These are phyloP conservation scores for Octomys mimax DNA, from an alignment of 2,797 vertebrate genomes.

Conservation along the genomic window DNA sequence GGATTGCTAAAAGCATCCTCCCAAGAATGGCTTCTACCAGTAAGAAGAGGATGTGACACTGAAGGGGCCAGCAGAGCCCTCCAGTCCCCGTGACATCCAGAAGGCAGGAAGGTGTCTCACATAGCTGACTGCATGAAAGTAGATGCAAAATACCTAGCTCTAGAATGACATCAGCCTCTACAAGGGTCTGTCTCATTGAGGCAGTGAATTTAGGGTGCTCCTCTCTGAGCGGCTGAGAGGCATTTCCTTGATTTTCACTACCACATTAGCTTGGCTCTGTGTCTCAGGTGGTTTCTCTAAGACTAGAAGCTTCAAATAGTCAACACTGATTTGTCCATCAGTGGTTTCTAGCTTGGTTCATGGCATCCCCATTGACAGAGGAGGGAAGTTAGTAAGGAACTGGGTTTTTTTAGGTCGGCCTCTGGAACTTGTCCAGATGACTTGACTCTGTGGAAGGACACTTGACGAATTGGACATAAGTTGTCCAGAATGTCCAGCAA, in stretches of 20 bases:
- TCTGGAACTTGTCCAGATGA: constrained; percentile 90
- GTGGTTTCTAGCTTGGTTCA: constrained; percentile 97
- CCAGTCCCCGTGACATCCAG: constrained; percentile 95
- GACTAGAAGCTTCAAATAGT: constrained; percentile 95
- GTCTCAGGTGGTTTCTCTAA: constrained; percentile 89
- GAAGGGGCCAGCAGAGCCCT: constrained; percentile 93
- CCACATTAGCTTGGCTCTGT: constrained; percentile 84
- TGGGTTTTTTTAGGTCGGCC: constrained; percentile 83
- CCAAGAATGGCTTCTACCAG: constrained; percentile 90
- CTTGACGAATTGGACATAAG: constrained; percentile 96
- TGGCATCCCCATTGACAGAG: constrained; percentile 95
- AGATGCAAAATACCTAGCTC: constrained; percentile 89
- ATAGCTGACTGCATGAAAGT: constrained; percentile 87
- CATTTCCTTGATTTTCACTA: constrained; percentile 89
- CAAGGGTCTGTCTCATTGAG: constrained; percentile 93
- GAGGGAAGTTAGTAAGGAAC: constrained; percentile 91
- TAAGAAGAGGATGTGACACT: constrained; percentile 93
- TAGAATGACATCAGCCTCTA: constrained; percentile 91
- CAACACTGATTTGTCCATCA: constrained; percentile 99
- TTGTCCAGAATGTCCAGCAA: constrained; percentile 96
- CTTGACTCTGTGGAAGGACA: constrained; percentile 86
- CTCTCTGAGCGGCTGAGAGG: constrained; percentile 76
- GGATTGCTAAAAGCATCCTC: constrained; percentile 96
- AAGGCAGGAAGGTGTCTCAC: constrained; percentile 89
- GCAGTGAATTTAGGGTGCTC: constrained; percentile 84